A percentile compares a stretch with the other conserved stretches of the same genome.
Evolutionary conservation across 2,113 vertebrate species (phyloP).

Genomic region (Halichoerus grypus): DNA sequence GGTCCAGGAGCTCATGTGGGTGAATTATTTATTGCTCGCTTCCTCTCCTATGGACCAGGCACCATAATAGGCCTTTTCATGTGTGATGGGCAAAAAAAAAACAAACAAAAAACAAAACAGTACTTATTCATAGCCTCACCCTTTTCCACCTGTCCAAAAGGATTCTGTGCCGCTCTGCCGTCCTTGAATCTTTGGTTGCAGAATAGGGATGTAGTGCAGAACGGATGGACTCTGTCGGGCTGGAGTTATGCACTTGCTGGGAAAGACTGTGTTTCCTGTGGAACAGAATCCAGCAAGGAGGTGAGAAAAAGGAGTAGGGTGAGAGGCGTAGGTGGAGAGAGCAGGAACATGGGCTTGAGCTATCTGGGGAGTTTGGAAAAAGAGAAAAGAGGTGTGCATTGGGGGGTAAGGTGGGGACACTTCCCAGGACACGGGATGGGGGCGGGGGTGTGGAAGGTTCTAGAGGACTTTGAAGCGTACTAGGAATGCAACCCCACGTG

Average conservation of each 20-base stretch:
- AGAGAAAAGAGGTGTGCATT: not conserved
- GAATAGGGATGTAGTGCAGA: not conserved
- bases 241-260: not conserved
- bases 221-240: not conserved
- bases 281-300: not conserved
- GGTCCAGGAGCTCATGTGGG: not conserved
- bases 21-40: not conserved
- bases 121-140: not conserved
- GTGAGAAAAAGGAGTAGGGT: not conserved
- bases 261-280: not conserved
- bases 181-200: not conserved
- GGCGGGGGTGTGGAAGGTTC: not conserved
- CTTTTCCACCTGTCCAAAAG: not conserved
- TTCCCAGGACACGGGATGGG: not conserved
- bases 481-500: not conserved
- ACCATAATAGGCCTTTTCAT: not conserved
- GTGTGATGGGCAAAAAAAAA: not conserved
- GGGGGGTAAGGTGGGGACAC: no score
- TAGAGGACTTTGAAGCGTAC: not conserved
- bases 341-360: not conserved
- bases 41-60: not conserved
- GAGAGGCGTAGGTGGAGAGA: not conserved
- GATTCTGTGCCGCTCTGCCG: not conserved
- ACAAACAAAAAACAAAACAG: not conserved
- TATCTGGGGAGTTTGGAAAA: not conserved